Evolutionary conservation across 1,140 invertebrate species (phyloP).

Genomic region (Rhizoglyphus robini): DNA sequence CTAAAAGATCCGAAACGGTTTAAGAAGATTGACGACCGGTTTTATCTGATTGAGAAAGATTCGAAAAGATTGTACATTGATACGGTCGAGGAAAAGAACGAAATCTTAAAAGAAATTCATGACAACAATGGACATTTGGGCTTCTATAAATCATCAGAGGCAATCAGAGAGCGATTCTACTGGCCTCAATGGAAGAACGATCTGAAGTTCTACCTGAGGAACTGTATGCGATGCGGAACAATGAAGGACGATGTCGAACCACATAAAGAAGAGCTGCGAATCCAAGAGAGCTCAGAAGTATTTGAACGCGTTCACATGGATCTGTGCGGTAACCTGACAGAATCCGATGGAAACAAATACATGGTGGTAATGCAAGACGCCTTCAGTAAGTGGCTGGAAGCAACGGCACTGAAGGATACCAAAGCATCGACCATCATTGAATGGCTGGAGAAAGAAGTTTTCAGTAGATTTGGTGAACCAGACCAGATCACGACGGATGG

Average conservation of each 20-base stretch:
- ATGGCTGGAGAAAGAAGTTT: background rate
- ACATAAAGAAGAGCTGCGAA: background rate
- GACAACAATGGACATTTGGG: constrained; percentile 19
- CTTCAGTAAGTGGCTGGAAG: background rate
- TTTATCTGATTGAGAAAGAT: background rate
- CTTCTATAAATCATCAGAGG: background rate
- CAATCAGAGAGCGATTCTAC: background rate
- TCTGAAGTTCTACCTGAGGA: background rate
- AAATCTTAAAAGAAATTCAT: background rate
- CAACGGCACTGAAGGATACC: background rate
- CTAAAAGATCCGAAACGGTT: background rate
- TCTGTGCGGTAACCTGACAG: background rate
- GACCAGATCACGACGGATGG: background rate
- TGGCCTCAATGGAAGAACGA: constrained; percentile 15
- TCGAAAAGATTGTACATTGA: background rate
- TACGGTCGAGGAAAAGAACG: background rate
- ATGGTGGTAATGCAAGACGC: background rate
- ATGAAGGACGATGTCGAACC: background rate
- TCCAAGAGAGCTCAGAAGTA: background rate
- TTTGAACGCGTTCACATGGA: background rate
- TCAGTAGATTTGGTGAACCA: background rate
- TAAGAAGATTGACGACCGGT: background rate
- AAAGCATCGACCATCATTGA: background rate
- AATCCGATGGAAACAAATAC: background rate
- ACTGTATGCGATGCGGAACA: background rate